Evolutionary conservation across 2,113 vertebrate species (phyloP).

Genomic region (Apeltes quadracus): DNA sequence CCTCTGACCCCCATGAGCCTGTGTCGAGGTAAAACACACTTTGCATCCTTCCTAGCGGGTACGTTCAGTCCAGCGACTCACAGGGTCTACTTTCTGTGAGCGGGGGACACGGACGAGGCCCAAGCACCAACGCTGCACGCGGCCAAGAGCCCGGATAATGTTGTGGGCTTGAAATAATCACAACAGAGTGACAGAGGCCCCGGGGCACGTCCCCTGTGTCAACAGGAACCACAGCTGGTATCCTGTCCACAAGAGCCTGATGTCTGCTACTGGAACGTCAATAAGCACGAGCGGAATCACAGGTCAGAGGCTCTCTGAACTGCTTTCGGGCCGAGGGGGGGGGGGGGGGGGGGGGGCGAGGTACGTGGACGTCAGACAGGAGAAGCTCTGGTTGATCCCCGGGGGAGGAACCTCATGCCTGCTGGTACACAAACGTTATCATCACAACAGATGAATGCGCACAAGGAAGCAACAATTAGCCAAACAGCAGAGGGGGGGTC

Average conservation of each 20-base stretch:
- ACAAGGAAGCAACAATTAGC: not conserved
- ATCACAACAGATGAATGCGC: not conserved
- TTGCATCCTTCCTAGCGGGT: not conserved
- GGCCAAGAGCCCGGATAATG: not conserved
- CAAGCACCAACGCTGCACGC: not conserved
- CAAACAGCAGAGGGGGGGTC: not conserved
- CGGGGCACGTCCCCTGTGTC: not conserved
- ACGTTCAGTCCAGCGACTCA: not conserved
- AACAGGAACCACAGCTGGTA: not conserved
- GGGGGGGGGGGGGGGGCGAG: too few relatives aligned
- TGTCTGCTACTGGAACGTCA: slow-evolving; percentile 2
- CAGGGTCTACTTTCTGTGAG: not conserved
- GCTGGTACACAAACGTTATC: not conserved
- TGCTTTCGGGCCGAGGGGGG: not conserved
- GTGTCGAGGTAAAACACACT: not conserved
- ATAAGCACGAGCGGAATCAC: not conserved
- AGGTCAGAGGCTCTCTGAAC: not conserved
- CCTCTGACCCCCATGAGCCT: not conserved
- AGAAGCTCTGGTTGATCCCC: not conserved
- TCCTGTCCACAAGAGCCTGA: not conserved
- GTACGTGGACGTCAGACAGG: not conserved
- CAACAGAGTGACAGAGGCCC: not conserved
- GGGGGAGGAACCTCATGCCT: too few relatives aligned
- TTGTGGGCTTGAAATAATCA: not conserved
- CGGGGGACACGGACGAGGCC: not conserved